Conservation (phyloP, 2,113 vertebrate genomes). For the Pomatostomus ruficeps region DNA sequence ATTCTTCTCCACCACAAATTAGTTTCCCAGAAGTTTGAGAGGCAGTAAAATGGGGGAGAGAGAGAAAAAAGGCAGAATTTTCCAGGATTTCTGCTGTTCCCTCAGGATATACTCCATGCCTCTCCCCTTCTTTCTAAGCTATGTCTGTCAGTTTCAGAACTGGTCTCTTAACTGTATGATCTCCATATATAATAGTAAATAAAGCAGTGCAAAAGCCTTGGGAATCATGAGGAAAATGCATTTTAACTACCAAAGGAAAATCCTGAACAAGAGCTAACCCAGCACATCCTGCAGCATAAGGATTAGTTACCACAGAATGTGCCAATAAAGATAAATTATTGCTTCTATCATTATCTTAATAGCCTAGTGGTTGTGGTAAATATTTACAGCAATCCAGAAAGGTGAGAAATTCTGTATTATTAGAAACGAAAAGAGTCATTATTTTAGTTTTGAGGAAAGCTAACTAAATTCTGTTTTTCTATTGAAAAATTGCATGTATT, state of each 20-base stretch:
- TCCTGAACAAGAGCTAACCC: background rate
- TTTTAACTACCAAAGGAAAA: background rate
- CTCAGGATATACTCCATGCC: background rate
- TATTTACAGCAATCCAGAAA: background rate
- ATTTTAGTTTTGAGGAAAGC: background rate
- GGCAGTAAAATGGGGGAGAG: background rate
- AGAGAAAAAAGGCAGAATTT: background rate
- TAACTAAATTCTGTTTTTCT: background rate
- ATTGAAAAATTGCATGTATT: background rate
- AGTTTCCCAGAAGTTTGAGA: background rate
- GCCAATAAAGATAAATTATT: slow-evolving; percentile 1
- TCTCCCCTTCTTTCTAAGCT: background rate
- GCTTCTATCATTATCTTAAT: background rate
- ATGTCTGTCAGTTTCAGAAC: background rate
- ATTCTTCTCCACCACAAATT: background rate
- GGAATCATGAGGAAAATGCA: background rate
- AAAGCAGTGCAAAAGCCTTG: background rate
- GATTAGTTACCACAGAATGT: slow-evolving; percentile 8
- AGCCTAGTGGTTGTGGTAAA: background rate
- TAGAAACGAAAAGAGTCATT: background rate
- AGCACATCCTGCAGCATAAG: slow-evolving; percentile 6
- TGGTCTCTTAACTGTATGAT: background rate
- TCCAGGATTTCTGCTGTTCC: background rate
- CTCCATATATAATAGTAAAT: background rate
- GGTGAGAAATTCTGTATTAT: background rate